Base-by-base conservation (phyloP, 2,113 vertebrate genomes). In the Balaenoptera acutorostrata region DNA sequence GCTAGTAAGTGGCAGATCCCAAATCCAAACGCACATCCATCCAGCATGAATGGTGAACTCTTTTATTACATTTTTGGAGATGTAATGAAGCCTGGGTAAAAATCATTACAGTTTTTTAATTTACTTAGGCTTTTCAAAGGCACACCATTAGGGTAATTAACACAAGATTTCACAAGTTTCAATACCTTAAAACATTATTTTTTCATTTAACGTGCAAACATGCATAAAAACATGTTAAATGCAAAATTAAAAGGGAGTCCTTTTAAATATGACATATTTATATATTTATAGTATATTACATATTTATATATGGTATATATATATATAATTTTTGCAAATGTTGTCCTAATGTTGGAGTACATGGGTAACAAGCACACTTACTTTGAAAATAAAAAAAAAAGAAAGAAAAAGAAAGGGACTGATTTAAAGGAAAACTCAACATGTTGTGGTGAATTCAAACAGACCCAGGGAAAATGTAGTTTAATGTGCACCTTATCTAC, bases 401-500 rank as follows among this genome's bases (percentile, higher is more conserved):
- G n/a, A n/a, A n/a, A n/a, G 8, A 23, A 27, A 36, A 49, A 52
- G 21, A 49, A 25, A 61, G 4, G 1, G 31, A 66, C 8, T 52
- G 29, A 44, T 20, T 77, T 4, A 9, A 33, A 90, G 46, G 55
- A 20, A 55, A 92, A n/a, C 0, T 17, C 25, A 4, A 25, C 7
- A n/a, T 8, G 36, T 8, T 39, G 18, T 2, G 23, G 46, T 39
- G 69, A 78, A n/a, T 12, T 5, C 69, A 49, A 57, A 25, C 5
- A 57, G 15, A 7, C 15, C 18, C 52, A 33, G 9, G 39, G 6
- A 14, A 20, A 61, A 52, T 3, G 2, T 5, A 36, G 2, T 20
- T 6, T 15, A 1, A 0, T 1, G 23, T 13, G 3, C 5, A 57
- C 12, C 12, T 18, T 15, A 27, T 44, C 5, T 61, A 12, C 29